These are phyloP conservation scores for Dicyrtoma fusca DNA, from an alignment of 2,888 invertebrate species.

Conservation along the genomic window DNA sequence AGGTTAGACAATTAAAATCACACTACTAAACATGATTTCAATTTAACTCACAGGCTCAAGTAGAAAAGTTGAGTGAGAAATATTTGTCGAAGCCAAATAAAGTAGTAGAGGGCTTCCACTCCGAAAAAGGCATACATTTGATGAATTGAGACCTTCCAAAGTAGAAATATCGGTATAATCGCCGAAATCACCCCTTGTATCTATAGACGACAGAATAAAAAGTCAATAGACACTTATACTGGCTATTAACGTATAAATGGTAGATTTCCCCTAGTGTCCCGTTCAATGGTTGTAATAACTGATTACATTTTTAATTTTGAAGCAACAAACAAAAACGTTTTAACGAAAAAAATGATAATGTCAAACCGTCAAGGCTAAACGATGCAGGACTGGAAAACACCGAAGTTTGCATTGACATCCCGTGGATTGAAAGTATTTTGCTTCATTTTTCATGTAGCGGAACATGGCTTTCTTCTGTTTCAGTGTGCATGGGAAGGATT, in stretches of 20 bases:
- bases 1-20: too few relatives aligned
- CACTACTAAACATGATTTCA: too few relatives aligned
- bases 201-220: neutral
- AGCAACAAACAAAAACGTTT: too few relatives aligned
- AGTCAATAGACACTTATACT: neutral
- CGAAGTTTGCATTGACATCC: neutral
- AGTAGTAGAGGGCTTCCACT: conserved; percentile 1
- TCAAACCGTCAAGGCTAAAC: too few relatives aligned
- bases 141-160: neutral
- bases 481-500: neutral
- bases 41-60: too few relatives aligned
- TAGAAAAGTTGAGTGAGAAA: too few relatives aligned
- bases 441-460: conserved; percentile 3
- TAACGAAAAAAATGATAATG: too few relatives aligned
- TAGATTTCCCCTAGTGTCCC: neutral
- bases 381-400: too few relatives aligned
- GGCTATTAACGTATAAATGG: neutral
- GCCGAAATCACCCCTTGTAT: neutral
- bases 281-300: too few relatives aligned
- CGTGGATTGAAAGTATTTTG: neutral
- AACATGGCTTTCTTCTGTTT: conserved; percentile 10
- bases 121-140: neutral
- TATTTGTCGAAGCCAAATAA: neutral
- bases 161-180: neutral
- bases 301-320: too few relatives aligned